Percentiles rank a stretch among this genome's conserved stretches.
These are phyloP conservation scores for Dinomys branickii DNA, from an alignment of 2,113 vertebrate genomes.

Conservation along the genomic window DNA sequence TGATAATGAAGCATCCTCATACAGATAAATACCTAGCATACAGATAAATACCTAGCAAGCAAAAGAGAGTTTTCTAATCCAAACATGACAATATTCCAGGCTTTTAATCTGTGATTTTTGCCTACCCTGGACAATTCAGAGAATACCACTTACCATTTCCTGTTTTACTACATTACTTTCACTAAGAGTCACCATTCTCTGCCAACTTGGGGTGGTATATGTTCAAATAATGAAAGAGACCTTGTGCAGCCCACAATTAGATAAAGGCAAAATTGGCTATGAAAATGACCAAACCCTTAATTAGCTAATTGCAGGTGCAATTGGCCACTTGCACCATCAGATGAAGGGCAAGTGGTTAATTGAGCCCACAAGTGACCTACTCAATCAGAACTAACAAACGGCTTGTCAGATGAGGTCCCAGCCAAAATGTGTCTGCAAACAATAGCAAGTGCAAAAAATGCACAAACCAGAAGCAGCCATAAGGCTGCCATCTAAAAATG, in stretches of 20 bases:
- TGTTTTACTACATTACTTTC: constrained; percentile 17
- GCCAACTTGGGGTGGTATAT: background rate
- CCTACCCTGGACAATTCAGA: background rate
- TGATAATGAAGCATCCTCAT: constrained; percentile 12
- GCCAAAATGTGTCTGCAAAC: constrained; percentile 78
- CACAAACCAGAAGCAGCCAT: constrained; percentile 49
- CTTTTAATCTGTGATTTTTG: constrained; percentile 20
- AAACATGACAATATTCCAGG: constrained; percentile 11
- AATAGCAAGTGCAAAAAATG: constrained; percentile 65
- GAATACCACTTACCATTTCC: constrained; percentile 17
- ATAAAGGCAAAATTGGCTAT: constrained; percentile 80
- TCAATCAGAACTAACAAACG: constrained; percentile 82
- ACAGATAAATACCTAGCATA: background rate
- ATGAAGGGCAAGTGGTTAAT: constrained; percentile 84
- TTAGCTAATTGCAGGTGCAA: constrained; percentile 83
- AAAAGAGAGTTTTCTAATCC: constrained; percentile 47
- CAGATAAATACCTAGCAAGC: background rate
- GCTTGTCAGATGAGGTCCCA: constrained; percentile 72
- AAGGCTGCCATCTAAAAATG: constrained; percentile 31
- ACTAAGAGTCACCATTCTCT: background rate
- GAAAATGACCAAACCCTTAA: constrained; percentile 79
- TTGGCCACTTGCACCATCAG: constrained; percentile 80
- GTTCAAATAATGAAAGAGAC: constrained; percentile 68
- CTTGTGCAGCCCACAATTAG: constrained; percentile 72
- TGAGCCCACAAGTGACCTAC: constrained; percentile 82